A percentile compares a stretch with the other conserved stretches of the same genome.
phyloP scores from a whole-genome alignment of 2,113 vertebrate species.

The Anas platyrhynchos region DNA sequence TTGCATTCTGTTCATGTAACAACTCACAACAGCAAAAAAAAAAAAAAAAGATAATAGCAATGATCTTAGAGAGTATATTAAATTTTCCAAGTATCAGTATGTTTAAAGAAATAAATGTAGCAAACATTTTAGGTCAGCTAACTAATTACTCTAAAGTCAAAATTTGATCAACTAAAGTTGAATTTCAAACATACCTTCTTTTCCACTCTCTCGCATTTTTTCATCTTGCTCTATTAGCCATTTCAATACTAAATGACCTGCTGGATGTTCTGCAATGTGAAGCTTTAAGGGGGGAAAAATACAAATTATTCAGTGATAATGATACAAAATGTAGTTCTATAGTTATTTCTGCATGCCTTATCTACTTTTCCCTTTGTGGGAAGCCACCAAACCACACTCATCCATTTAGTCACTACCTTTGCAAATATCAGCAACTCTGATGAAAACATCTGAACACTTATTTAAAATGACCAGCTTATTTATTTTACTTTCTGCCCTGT shows the following conservation, averaged over 20 bases:
- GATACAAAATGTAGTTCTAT: neutral
- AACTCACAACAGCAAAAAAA: neutral
- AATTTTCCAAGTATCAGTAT: neutral
- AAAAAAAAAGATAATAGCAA: neutral
- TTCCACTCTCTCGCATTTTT: conserved; percentile 80
- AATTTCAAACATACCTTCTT: conserved; percentile 80
- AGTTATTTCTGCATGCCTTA: neutral
- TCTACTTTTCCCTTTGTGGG: neutral
- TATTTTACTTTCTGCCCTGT: neutral
- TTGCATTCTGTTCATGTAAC: neutral
- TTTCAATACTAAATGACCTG: conserved; percentile 94
- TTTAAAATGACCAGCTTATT: neutral
- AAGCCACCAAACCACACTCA: neutral
- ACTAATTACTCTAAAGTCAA: neutral
- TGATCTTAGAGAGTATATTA: neutral
- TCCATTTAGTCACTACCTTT: neutral
- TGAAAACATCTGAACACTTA: neutral
- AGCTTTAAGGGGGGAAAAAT: conserved; percentile 77
- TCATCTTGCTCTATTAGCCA: conserved; percentile 94
- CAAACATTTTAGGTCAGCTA: neutral
- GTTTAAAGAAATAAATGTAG: neutral
- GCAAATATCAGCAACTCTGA: neutral
- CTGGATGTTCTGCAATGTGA: conserved; percentile 93
- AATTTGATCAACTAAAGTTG: neutral
- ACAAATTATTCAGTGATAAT: neutral